Evolutionary conservation across 2,113 vertebrate genomes (phyloP).

Genomic region (Psophia crepitans): DNA sequence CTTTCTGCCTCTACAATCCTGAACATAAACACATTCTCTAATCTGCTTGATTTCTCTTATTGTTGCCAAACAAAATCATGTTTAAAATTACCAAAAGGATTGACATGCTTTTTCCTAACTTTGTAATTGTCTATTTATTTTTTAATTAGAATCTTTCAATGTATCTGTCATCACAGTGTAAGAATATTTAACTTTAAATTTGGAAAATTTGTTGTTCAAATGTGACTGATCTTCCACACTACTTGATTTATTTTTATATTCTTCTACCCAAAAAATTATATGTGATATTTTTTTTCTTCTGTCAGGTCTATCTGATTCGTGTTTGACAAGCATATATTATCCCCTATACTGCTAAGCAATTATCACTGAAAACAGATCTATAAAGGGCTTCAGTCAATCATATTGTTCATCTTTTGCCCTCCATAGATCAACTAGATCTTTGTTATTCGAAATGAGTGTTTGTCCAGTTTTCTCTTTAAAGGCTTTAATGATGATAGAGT

Average conservation of each 20-base stretch:
- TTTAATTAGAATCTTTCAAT: background rate
- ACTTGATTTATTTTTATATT: background rate
- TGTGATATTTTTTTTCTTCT: background rate
- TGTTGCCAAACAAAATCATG: background rate
- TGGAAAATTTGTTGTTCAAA: background rate
- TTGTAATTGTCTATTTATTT: background rate
- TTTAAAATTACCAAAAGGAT: background rate
- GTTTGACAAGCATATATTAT: background rate
- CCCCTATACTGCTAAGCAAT: background rate
- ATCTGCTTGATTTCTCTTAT: background rate
- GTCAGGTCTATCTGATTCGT: background rate
- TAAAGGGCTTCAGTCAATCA: background rate
- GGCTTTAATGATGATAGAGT: background rate
- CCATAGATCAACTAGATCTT: background rate
- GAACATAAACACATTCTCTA: background rate
- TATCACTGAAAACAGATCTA: background rate
- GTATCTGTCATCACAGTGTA: background rate
- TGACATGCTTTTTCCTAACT: background rate
- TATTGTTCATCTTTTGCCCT: background rate
- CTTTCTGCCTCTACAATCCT: background rate
- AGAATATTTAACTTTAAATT: background rate
- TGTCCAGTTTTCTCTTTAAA: slow-evolving; percentile 18
- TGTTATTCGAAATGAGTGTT: background rate
- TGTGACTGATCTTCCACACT: background rate
- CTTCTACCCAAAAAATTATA: background rate